Conservation (phyloP, 2,797 vertebrate species). For the Hypotaenidia okinawae region DNA sequence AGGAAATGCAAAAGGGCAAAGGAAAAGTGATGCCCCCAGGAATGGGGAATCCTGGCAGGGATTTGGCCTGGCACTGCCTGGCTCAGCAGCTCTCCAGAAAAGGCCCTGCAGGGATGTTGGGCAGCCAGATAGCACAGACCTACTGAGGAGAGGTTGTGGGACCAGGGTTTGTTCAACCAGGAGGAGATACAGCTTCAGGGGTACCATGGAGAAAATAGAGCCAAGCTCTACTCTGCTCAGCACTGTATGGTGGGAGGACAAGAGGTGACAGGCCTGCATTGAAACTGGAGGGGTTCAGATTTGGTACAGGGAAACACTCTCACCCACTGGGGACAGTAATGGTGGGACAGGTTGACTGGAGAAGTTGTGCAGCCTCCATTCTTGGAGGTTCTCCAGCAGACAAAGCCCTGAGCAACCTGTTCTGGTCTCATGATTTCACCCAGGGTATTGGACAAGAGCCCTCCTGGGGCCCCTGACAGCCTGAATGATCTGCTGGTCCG, state of each 20-base stretch:
- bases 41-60: rapidly evolving
- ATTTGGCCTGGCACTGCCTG: neutral
- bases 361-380: neutral
- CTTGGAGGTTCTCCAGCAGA: neutral
- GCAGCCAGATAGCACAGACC: neutral
- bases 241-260: neutral
- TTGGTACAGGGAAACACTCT: neutral
- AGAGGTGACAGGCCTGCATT: rapidly evolving
- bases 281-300: neutral
- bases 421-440: neutral
- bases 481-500: neutral
- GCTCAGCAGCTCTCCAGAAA: neutral
- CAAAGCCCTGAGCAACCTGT: neutral
- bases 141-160: neutral
- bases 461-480: neutral
- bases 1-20: neutral
- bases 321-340: neutral
- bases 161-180: neutral
- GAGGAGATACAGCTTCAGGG: neutral
- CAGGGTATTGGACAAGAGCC: neutral
- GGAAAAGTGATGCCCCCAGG: rapidly evolving
- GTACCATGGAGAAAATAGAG: neutral
- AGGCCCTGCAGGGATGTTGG: neutral
- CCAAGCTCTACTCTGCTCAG: neutral
- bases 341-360: neutral